Percentiles rank a stretch among this genome's conserved stretches.
Evolutionary conservation across 1,140 invertebrate species (phyloP).

Genomic region (Wasmannia auropunctata): DNA sequence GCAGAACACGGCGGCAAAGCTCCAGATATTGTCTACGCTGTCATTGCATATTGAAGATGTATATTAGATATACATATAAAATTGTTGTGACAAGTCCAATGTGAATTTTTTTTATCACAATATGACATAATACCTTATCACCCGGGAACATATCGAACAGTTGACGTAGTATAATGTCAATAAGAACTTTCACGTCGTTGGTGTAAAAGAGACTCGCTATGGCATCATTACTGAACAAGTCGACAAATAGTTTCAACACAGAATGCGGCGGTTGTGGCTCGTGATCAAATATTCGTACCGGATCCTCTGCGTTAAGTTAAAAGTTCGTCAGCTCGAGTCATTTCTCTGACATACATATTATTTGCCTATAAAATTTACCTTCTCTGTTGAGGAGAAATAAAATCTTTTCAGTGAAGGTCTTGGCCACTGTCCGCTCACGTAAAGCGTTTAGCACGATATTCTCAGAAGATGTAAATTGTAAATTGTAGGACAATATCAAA

Average conservation of each 20-base stretch:
- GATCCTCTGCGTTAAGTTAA: constrained; percentile 89
- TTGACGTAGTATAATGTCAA: constrained; percentile 96
- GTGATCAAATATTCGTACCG: constrained; percentile 93
- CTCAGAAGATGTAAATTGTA: constrained; percentile 90
- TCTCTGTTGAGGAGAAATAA: constrained; percentile 94
- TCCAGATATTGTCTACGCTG: constrained; percentile 92
- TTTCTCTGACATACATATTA: not conserved
- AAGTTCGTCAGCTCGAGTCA: constrained; percentile 10
- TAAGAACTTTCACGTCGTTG: constrained; percentile 96
- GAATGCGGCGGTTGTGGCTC: constrained; percentile 92
- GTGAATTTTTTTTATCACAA: not conserved
- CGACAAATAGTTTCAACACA: constrained; percentile 94
- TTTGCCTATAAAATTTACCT: constrained; percentile 87
- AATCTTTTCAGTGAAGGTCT: constrained; percentile 95
- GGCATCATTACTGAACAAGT: constrained; percentile 91
- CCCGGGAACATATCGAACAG: constrained; percentile 95
- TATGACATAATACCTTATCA: constrained; percentile 88
- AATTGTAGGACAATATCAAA: constrained; percentile 94
- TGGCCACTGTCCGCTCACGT: constrained; percentile 89
- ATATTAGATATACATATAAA: constrained; percentile 4
- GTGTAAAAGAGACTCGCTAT: constrained; percentile 96
- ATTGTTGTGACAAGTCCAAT: constrained; percentile 7
- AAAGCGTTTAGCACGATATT: constrained; percentile 93
- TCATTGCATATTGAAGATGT: constrained; percentile 21
- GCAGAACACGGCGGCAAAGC: constrained; percentile 90